Evolutionary conservation across 1,140 invertebrate species (phyloP).

Genomic region (Drosophila takahashii): DNA sequence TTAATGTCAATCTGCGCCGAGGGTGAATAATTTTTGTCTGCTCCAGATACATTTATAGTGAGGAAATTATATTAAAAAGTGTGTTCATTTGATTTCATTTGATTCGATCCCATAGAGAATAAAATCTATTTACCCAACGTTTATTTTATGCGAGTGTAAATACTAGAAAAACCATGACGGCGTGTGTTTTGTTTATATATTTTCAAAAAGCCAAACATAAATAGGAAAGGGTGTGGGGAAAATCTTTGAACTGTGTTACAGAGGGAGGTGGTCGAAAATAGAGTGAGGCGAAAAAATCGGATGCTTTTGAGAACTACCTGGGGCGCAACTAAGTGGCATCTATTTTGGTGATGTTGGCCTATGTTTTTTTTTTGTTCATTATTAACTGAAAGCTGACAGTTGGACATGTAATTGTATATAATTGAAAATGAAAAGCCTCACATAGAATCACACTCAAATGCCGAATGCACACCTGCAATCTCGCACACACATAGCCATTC

Average conservation of each 20-base stretch:
- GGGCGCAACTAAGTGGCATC: conserved; percentile 44
- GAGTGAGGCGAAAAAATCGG: conserved; percentile 20
- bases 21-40: conserved; percentile 57
- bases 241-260: conserved; percentile 66
- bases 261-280: conserved; percentile 48
- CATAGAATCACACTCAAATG: conserved; percentile 34
- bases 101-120: conserved; percentile 32
- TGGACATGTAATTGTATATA: conserved; percentile 56
- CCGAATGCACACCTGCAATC: conserved; percentile 38
- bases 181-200: conserved; percentile 43
- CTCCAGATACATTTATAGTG: conserved; percentile 34
- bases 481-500: not conserved
- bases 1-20: conserved; percentile 70
- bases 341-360: conserved; percentile 7
- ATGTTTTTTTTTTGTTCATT: conserved; percentile 57
- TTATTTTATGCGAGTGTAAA: conserved; percentile 61
- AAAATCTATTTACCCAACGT: conserved; percentile 48
- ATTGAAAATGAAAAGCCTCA: conserved; percentile 57
- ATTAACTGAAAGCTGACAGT: conserved; percentile 79
- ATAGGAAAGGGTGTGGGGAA: conserved; percentile 21
- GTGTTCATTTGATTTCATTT: conserved; percentile 67
- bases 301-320: conserved; percentile 40
- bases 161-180: conserved; percentile 29
- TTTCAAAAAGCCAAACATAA: conserved; percentile 39
- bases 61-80: conserved; percentile 50